Percentiles rank a stretch among this genome's conserved stretches.
phyloP scores from a whole-genome alignment of 2,888 invertebrate genomes.

The Sphaeridia pumilis region DNA sequence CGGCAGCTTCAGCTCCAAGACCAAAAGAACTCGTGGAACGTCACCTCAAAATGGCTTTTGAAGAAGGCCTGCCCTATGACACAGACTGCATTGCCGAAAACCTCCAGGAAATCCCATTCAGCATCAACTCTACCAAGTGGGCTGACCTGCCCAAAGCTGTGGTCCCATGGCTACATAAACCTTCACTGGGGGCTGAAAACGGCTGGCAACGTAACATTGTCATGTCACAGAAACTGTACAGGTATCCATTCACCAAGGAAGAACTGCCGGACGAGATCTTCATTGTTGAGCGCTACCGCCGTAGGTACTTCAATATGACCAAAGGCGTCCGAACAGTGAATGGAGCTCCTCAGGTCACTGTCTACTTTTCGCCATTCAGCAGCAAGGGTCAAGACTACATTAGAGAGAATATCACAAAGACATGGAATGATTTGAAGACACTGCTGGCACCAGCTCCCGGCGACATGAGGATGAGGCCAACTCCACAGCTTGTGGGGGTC shows the following conservation, averaged over 20 bases:
- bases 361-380: slow-evolving; percentile 7
- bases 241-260: not conserved
- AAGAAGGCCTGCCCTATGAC: slow-evolving; percentile 37
- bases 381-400: not conserved
- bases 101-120: slow-evolving; percentile 37
- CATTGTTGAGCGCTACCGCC: not conserved
- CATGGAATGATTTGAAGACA: not conserved
- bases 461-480: not conserved
- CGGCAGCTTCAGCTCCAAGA: slow-evolving; percentile 30
- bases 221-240: not conserved
- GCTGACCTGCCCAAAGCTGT: too few relatives aligned
- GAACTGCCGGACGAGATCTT: not conserved
- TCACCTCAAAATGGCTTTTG: too few relatives aligned
- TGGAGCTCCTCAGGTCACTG: not conserved
- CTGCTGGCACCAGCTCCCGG: not conserved
- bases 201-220: not conserved
- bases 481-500: slow-evolving; percentile 21
- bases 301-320: not conserved
- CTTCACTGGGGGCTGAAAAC: too few relatives aligned
- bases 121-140: slow-evolving; percentile 21
- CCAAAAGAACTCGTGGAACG: slow-evolving; percentile 33
- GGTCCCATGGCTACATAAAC: too few relatives aligned
- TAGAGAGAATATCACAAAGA: too few relatives aligned
- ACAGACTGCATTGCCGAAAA: slow-evolving; percentile 44
- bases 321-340: slow-evolving; percentile 10